Base-by-base conservation (phyloP, 1,140 invertebrate species). In the Probaryconus sp. region DNA sequence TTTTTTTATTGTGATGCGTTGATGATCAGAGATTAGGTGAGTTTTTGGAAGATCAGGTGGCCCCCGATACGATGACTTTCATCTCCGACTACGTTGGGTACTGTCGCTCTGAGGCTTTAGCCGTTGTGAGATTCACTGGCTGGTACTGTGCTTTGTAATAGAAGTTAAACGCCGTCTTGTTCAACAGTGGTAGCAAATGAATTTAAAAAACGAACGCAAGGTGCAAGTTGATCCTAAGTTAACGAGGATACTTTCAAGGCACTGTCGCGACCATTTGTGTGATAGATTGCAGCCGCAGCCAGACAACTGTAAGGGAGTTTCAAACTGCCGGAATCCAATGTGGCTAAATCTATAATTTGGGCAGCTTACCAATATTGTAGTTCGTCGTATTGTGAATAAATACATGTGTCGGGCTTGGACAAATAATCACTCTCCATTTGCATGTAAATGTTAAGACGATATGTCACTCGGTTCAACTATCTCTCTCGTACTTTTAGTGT, bases 371-470 rank as follows among this genome's bases (percentile, higher is more conserved):
- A 92, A 87, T 94, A 97, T 63, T 94, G 92, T 45, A 93, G 87
- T 33, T 92, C 93, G 13, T 94, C 95, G 87, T 96, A 97, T 80
- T 95, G 94, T 0, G 96, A 95, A 81, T 94, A 94, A 64, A 96
- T 91, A 83, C 97, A 95, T 38, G 92, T 92, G 78, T 93, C 91
- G 14, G 85, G 86, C 16, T 72, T 82, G 1, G 82, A 83, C 74
- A 85, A 86, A 64, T 90, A 89, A 26, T 88, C 89, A 0, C 86
- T 86, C 63, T 91, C 89, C 3, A 99, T 87, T 86, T 99, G 98
- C 90, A 99, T 93, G 85, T 95, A 99, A 3, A 97, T 89, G 74
- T 94, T 96, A 2, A 99, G n/a, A n/a, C n/a, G n/a, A n/a, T n/a
- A n/a, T n/a, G n/a, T n/a, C n/a, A n/a, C n/a, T n/a, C n/a, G n/a